A percentile compares a stretch with the other conserved stretches of the same genome.
Evolutionary conservation across 2,113 vertebrate genomes (phyloP).

Genomic region (Synodontis membranacea): DNA sequence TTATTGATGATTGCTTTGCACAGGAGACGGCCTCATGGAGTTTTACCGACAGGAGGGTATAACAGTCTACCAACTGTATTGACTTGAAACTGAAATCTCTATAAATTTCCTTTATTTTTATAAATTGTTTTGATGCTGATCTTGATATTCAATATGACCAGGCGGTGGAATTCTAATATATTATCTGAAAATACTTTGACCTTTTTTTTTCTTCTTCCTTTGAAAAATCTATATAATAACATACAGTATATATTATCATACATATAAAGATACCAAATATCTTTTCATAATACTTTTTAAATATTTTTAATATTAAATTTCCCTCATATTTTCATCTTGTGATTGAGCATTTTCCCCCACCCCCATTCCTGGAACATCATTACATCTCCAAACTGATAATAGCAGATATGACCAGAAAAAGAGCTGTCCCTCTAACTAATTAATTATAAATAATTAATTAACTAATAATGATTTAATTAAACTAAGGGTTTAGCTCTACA

Average conservation of each 20-base stretch:
- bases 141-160: not conserved
- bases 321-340: not conserved
- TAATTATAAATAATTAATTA: no score
- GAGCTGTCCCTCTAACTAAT: no score
- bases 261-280: no score
- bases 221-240: no score
- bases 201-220: not conserved
- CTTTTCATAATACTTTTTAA: no score
- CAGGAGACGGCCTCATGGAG: not conserved
- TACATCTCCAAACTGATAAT: no score
- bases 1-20: not conserved
- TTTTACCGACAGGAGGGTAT: not conserved
- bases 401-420: no score
- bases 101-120: not conserved
- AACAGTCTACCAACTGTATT: not conserved
- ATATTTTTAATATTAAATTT: not conserved
- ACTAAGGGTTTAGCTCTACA: no score
- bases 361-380: not conserved
- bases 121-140: not conserved
- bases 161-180: not conserved
- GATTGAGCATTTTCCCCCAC: not conserved
- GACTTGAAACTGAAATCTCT: not conserved
- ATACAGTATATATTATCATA: no score
- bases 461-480: no score
- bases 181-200: not conserved